Conservation (phyloP, 2,113 vertebrate species). For the Sander lucioperca region DNA sequence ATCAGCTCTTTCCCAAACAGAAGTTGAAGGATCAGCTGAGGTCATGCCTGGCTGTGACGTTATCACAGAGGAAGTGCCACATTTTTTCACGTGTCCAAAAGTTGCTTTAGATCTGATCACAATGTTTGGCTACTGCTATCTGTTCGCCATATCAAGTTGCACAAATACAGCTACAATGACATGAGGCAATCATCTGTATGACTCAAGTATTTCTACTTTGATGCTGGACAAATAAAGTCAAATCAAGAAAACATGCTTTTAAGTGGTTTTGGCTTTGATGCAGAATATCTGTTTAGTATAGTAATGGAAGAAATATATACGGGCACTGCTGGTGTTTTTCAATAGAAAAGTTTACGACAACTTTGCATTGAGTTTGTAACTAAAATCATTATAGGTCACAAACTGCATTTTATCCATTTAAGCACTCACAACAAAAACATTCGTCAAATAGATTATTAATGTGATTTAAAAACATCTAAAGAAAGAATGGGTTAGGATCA, state of each 20-base stretch:
- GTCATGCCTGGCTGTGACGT: conserved; percentile 24
- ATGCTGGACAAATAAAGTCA: conserved; percentile 75
- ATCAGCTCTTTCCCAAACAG: conserved; percentile 31
- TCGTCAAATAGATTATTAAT: neutral
- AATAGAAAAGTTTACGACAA: neutral
- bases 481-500: neutral
- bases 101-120: conserved; percentile 57
- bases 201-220: conserved; percentile 70
- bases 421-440: neutral
- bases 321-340: neutral
- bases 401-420: neutral
- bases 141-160: conserved; percentile 51
- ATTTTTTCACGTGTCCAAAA: conserved; percentile 36
- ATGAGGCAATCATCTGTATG: conserved; percentile 60
- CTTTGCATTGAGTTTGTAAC: neutral
- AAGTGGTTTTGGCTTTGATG: conserved; percentile 3
- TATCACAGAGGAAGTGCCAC: conserved; percentile 33
- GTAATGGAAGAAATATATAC: neutral
- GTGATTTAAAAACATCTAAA: neutral
- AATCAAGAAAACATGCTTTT: conserved; percentile 27
- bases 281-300: neutral
- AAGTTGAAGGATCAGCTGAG: conserved; percentile 36
- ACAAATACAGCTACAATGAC: conserved; percentile 55
- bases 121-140: conserved; percentile 59
- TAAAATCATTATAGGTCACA: neutral